These are phyloP conservation scores for Meloidogyne exigua DNA, from an alignment of 1,140 invertebrate species.

Conservation along the genomic window DNA sequence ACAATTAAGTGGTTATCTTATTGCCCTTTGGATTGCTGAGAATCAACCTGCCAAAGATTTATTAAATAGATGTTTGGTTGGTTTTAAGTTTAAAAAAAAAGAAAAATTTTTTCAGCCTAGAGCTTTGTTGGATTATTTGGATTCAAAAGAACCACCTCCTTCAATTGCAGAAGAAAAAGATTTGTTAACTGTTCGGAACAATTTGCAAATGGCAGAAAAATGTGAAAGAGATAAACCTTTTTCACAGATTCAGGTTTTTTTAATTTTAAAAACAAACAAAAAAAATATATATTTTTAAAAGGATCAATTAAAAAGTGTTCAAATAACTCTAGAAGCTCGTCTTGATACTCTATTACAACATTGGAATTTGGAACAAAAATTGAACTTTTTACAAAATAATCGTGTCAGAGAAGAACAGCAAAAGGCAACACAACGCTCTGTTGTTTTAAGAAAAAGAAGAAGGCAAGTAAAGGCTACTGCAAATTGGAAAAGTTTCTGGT, in stretches of 20 bases:
- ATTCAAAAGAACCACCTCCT: slow-evolving; percentile 79
- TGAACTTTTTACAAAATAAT: slow-evolving; percentile 69
- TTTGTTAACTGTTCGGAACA: slow-evolving; percentile 81
- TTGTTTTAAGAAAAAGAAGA: slow-evolving; percentile 80
- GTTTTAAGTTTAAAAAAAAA: slow-evolving; percentile 31
- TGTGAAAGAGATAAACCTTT: slow-evolving; percentile 65
- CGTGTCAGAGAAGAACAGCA: slow-evolving; percentile 65
- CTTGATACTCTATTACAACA: slow-evolving; percentile 79
- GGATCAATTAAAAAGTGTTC: slow-evolving; percentile 60
- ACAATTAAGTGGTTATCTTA: slow-evolving; percentile 90
- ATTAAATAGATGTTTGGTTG: slow-evolving; percentile 79
- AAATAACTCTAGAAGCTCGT: slow-evolving; percentile 68
- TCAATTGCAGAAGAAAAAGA: slow-evolving; percentile 70
- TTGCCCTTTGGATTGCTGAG: slow-evolving; percentile 92
- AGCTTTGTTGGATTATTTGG: slow-evolving; percentile 84
- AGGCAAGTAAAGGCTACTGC: slow-evolving; percentile 84
- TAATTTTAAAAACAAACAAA: neutral
- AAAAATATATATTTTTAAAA: neutral
- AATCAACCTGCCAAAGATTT: slow-evolving; percentile 86
- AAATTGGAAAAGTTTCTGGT: slow-evolving; percentile 70
- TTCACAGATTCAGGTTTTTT: slow-evolving; percentile 62
- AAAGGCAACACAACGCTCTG: slow-evolving; percentile 67
- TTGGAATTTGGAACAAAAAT: slow-evolving; percentile 79
- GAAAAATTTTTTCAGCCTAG: slow-evolving; percentile 67
- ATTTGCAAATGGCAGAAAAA: slow-evolving; percentile 81